These are phyloP conservation scores for Monoplex corrugatus DNA, from an alignment of 2,888 invertebrate species.

Conservation along the genomic window DNA sequence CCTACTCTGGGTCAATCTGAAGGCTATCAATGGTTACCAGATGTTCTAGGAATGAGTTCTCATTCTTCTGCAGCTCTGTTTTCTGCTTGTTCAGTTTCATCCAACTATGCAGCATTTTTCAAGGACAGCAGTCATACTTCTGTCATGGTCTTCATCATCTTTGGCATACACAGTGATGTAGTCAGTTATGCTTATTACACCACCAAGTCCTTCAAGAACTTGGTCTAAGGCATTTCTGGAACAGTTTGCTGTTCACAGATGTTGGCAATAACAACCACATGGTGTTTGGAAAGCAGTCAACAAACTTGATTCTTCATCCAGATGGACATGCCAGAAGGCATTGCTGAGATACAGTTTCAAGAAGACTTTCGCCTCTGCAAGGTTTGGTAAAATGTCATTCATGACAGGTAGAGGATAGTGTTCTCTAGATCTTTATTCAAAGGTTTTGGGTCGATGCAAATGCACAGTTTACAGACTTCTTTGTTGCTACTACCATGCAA, in stretches of 20 bases:
- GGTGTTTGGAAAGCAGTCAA: conserved; percentile 53
- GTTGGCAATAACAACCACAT: conserved; percentile 57
- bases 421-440: conserved; percentile 54
- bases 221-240: conserved; percentile 54
- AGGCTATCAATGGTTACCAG: conserved; percentile 50
- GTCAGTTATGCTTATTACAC: conserved; percentile 56
- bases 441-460: conserved; percentile 51
- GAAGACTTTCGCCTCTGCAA: conserved; percentile 50
- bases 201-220: conserved; percentile 53
- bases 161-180: conserved; percentile 58
- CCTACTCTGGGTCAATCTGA: conserved; percentile 55
- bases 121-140: conserved; percentile 49
- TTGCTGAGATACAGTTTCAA: conserved; percentile 44
- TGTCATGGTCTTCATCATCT: conserved; percentile 55
- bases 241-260: conserved; percentile 57
- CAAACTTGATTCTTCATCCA: conserved; percentile 50
- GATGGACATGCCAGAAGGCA: conserved; percentile 49
- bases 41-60: conserved; percentile 53
- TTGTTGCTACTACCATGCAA: conserved; percentile 48
- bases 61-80: conserved; percentile 30
- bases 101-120: conserved; percentile 47
- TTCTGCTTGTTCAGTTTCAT: conserved; percentile 51
- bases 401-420: conserved; percentile 45
- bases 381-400: conserved; percentile 46
- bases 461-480: conserved; percentile 32